These are phyloP conservation scores for Papilio polyxenes DNA, from an alignment of 1,140 invertebrate genomes.

Conservation along the genomic window DNA sequence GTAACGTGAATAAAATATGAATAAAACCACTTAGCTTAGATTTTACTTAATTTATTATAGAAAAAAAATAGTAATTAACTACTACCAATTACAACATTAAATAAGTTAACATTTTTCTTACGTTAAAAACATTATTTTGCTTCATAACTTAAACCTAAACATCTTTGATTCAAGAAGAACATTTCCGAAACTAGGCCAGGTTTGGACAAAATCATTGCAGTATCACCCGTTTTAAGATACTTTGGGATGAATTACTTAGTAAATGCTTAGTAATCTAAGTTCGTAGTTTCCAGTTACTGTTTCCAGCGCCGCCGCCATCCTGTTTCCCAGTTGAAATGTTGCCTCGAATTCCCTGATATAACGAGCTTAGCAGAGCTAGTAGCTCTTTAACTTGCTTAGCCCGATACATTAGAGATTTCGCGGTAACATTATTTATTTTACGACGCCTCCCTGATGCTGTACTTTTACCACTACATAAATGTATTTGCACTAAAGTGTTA, in stretches of 20 bases:
- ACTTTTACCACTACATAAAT: background rate
- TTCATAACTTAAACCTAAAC: background rate
- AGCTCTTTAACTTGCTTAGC: background rate
- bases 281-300: background rate
- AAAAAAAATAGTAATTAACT: background rate
- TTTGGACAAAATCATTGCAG: no score
- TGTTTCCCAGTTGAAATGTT: background rate
- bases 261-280: no score
- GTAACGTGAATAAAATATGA: background rate
- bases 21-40: background rate
- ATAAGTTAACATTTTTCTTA: background rate
- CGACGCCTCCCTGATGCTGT: background rate
- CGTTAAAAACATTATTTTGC: background rate
- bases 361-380: background rate
- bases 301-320: background rate
- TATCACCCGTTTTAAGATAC: no score
- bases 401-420: background rate
- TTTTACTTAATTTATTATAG: background rate
- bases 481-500: no score
- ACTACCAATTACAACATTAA: background rate
- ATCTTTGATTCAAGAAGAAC: no score
- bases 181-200: no score
- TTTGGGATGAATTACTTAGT: no score
- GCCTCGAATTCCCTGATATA: background rate
- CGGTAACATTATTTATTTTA: conserved; percentile 1